These are phyloP conservation scores for Daboia siamensis DNA, from an alignment of 2,113 vertebrate species.

Conservation along the genomic window DNA sequence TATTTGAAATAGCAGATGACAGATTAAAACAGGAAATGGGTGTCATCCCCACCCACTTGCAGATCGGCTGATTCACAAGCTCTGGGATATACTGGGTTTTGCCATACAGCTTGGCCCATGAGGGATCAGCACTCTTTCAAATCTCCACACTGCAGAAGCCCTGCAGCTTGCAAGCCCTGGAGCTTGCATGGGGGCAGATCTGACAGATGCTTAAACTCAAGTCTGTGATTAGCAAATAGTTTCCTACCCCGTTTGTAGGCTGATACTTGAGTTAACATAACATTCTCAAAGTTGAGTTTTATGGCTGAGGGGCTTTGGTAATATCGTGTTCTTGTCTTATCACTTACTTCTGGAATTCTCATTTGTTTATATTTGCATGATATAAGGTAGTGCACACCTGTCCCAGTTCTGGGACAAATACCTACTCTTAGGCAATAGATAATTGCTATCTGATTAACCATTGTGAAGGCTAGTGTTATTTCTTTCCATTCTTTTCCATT, in stretches of 20 bases:
- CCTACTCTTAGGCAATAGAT: background rate
- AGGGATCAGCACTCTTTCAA: background rate
- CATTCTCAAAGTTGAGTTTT: background rate
- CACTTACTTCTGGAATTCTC: background rate
- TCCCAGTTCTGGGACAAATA: background rate
- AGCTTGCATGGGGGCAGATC: background rate
- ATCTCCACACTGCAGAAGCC: background rate
- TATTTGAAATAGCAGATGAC: background rate
- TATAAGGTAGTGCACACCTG: too few relatives aligned
- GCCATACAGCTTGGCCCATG: background rate
- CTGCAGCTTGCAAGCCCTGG: background rate
- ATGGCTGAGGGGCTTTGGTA: background rate
- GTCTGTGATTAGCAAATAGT: background rate
- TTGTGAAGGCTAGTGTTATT: background rate
- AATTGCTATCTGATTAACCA: background rate
- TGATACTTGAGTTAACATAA: background rate
- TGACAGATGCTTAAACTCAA: background rate
- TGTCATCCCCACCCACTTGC: background rate
- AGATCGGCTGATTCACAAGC: background rate
- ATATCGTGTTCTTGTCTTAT: background rate
- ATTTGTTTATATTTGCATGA: background rate
- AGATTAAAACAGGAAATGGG: background rate
- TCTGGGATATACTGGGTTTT: background rate
- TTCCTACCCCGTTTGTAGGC: background rate
- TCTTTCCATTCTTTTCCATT: background rate